A percentile compares a stretch with the other conserved stretches of the same genome.
Conservation (phyloP, 2,888 invertebrate species). For the Troides oblongomaculatus region DNA sequence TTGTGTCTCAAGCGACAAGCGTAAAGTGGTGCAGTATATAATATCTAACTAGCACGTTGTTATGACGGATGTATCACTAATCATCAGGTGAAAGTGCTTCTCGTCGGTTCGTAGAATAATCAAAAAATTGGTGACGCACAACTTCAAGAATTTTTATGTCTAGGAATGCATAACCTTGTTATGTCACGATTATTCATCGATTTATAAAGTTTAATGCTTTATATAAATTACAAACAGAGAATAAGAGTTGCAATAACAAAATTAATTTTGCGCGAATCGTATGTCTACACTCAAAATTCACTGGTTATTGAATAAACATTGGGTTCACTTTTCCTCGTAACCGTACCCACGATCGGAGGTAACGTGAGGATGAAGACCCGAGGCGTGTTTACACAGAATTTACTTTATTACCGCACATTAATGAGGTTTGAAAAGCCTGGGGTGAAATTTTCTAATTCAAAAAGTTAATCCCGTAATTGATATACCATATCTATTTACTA, state of each 20-base stretch:
- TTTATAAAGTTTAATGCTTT: slow-evolving; percentile 54
- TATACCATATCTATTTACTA: slow-evolving; percentile 2
- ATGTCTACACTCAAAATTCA: slow-evolving; percentile 26
- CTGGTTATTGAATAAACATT: slow-evolving; percentile 42
- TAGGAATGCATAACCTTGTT: too few relatives aligned
- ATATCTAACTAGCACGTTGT: too few relatives aligned
- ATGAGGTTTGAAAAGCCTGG: slow-evolving; percentile 60
- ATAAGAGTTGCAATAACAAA: slow-evolving; percentile 54
- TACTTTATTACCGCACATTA: slow-evolving; percentile 73
- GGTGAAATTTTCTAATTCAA: slow-evolving; percentile 56
- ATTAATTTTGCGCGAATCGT: slow-evolving; percentile 61
- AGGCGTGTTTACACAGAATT: slow-evolving; percentile 74
- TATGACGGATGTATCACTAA: too few relatives aligned
- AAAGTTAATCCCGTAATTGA: slow-evolving; percentile 19
- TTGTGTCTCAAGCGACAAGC: too few relatives aligned
- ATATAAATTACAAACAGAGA: slow-evolving; percentile 57
- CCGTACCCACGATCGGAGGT: slow-evolving; percentile 53
- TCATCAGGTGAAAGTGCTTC: too few relatives aligned
- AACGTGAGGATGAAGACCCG: slow-evolving; percentile 62
- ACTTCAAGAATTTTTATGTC: too few relatives aligned
- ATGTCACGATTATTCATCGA: too few relatives aligned
- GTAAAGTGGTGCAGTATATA: too few relatives aligned
- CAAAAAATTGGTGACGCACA: too few relatives aligned
- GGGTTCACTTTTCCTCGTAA: slow-evolving; percentile 53
- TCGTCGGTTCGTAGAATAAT: too few relatives aligned